Percentiles rank a stretch among this genome's conserved stretches.
phyloP scores from a whole-genome alignment of 2,888 invertebrate species.

The Drosophila falleni region DNA sequence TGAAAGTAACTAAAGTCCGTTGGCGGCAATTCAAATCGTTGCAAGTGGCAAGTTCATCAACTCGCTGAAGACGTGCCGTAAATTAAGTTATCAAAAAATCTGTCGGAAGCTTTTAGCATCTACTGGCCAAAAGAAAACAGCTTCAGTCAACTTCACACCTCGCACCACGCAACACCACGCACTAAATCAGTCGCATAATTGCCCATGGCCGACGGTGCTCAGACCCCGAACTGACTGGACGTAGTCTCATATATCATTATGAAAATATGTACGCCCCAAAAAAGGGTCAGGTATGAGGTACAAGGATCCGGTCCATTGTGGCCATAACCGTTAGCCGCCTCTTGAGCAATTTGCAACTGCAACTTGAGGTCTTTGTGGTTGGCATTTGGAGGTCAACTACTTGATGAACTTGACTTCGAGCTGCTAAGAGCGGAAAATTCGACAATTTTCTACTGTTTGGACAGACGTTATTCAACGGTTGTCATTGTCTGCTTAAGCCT shows the following conservation, averaged over 20 bases:
- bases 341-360: constrained; percentile 43
- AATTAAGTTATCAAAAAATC: constrained; percentile 78
- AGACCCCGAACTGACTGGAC: constrained; percentile 5
- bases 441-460: constrained; percentile 44
- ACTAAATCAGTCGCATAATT: constrained; percentile 80
- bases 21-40: constrained; percentile 43
- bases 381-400: constrained; percentile 71
- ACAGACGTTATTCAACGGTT: constrained; percentile 24
- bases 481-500: not conserved
- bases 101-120: constrained; percentile 81
- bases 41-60: constrained; percentile 57
- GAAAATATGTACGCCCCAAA: constrained; percentile 74
- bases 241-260: constrained; percentile 67
- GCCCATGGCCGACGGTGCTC: constrained; percentile 44
- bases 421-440: constrained; percentile 47
- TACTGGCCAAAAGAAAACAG: constrained; percentile 42
- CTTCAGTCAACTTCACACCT: constrained; percentile 76
- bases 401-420: constrained; percentile 40
- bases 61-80: constrained; percentile 63
- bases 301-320: constrained; percentile 39
- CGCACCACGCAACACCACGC: constrained; percentile 56
- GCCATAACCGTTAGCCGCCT: constrained; percentile 46
- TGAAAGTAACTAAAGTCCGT: constrained; percentile 63
- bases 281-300: constrained; percentile 18
- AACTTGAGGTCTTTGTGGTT: constrained; percentile 27